Conservation (phyloP, 2,113 vertebrate genomes). For the Sylvia atricapilla region DNA sequence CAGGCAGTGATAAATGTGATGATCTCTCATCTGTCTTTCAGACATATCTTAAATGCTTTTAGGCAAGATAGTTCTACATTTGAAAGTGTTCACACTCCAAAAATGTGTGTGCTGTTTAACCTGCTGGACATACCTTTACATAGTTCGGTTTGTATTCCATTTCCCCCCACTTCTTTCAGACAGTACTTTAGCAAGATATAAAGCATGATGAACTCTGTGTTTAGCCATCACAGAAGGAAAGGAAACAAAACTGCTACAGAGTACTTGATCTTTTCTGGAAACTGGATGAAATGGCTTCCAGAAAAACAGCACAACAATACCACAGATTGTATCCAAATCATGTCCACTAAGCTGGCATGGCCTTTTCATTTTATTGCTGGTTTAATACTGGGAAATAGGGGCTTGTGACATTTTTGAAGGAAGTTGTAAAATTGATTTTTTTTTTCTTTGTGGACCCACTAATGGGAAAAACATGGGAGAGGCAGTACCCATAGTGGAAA, state of each 20-base stretch:
- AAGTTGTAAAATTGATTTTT: neutral
- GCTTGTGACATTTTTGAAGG: neutral
- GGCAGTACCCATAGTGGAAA: neutral
- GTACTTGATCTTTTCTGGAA: neutral
- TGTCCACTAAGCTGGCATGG: neutral
- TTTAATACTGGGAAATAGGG: neutral
- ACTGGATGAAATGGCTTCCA: neutral
- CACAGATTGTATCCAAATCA: neutral
- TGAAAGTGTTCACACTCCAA: neutral
- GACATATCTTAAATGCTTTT: neutral
- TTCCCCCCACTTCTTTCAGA: neutral
- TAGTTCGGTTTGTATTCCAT: neutral
- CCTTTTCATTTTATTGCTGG: neutral
- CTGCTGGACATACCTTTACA: neutral
- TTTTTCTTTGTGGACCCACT: neutral
- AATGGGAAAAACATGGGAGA: slow-evolving; percentile 3
- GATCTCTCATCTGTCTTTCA: neutral
- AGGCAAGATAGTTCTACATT: neutral
- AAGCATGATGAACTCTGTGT: neutral
- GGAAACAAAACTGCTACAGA: neutral
- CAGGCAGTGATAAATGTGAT: neutral
- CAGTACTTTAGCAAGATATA: neutral
- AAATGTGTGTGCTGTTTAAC: neutral
- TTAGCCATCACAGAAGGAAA: neutral
- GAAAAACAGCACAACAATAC: neutral